phyloP scores from a whole-genome alignment of 35 echinoderm and acorn worm genomes.

The Ptychodera flava region DNA sequence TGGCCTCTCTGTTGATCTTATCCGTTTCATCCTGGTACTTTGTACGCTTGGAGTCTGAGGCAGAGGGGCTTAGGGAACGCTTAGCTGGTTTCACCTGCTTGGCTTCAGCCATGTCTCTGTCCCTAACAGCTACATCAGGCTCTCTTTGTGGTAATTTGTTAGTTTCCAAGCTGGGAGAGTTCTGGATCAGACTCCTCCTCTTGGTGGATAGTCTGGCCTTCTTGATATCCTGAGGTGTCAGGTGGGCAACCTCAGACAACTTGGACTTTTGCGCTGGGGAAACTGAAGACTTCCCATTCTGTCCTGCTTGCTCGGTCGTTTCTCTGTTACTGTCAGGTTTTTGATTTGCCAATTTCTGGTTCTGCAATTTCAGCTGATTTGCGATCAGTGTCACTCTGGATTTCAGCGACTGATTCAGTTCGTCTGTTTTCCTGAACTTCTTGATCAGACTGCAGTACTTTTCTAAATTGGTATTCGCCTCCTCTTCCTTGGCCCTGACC shows the following conservation, averaged over 20 bases:
- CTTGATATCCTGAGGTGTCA: background rate
- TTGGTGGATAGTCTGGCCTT: background rate
- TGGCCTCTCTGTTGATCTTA: background rate
- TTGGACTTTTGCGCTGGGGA: too few species aligned
- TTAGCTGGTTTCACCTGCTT: background rate
- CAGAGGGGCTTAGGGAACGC: background rate
- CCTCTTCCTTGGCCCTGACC: background rate
- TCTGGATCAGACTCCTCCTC: background rate
- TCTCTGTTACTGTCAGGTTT: background rate
- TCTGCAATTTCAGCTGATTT: background rate
- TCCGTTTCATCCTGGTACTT: background rate
- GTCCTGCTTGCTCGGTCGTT: too few species aligned
- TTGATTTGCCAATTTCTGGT: too few species aligned
- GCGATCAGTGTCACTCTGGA: background rate
- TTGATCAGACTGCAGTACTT: background rate
- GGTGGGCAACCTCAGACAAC: too few species aligned
- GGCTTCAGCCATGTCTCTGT: background rate
- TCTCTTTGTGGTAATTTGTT: background rate
- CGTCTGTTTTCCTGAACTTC: background rate
- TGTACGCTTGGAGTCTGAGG: background rate
- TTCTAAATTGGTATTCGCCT: background rate
- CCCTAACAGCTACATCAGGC: background rate
- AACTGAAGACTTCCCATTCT: too few species aligned
- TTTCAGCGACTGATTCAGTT: background rate
- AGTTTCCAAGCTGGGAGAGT: background rate